A percentile compares a stretch with the other conserved stretches of the same genome.
Evolutionary conservation across 2,113 vertebrate species (phyloP).

Genomic region (Datnioides undecimradiatus): DNA sequence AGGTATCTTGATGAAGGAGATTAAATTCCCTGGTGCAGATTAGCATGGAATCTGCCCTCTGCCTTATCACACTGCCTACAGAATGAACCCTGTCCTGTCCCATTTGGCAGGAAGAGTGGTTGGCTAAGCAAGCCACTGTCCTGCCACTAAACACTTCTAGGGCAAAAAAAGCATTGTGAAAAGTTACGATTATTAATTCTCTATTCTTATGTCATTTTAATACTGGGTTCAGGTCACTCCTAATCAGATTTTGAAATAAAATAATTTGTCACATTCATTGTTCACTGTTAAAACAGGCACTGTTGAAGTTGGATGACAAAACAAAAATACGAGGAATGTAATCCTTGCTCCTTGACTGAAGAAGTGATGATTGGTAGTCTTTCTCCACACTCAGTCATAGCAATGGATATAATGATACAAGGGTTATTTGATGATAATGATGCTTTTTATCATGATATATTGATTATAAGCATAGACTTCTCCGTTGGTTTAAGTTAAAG

Average conservation of each 20-base stretch:
- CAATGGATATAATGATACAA: background rate
- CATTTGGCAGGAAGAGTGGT: constrained; percentile 65
- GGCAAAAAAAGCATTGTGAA: background rate
- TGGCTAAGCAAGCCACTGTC: background rate
- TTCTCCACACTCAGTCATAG: background rate
- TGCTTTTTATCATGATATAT: too few relatives aligned
- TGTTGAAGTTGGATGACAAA: too few relatives aligned
- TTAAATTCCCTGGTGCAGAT: constrained; percentile 65
- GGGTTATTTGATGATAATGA: background rate
- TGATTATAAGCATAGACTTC: background rate
- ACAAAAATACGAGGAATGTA: too few relatives aligned
- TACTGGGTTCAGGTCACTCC: background rate
- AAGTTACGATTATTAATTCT: background rate
- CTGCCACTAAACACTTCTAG: constrained; percentile 2
- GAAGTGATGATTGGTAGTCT: background rate
- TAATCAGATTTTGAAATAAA: background rate
- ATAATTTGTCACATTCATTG: too few relatives aligned
- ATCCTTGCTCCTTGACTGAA: too few relatives aligned
- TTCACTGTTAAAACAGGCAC: too few relatives aligned
- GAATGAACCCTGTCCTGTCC: constrained; percentile 65
- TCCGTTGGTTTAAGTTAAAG: background rate
- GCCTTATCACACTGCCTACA: constrained; percentile 63
- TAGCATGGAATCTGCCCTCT: constrained; percentile 76
- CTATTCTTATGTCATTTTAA: background rate
- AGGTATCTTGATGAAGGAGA: constrained; percentile 76